Evolutionary conservation across 2,113 vertebrate species (phyloP), one percentile per base, ranked within the genome.

Genomic region (Corythoichthys haematopterus): DNA sequence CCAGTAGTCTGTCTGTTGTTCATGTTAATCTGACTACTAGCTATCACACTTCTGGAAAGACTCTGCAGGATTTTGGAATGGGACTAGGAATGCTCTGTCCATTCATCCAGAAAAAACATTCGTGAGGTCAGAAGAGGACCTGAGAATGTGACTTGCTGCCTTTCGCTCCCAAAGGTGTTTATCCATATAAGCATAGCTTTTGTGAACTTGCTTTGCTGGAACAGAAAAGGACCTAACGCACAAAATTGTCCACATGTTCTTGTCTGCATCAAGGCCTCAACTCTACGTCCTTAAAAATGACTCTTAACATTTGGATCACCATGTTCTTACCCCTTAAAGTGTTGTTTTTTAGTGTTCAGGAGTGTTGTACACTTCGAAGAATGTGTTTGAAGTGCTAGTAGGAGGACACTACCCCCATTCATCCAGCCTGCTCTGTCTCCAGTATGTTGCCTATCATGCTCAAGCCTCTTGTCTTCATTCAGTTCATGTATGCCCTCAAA

Each of bases 381-480:
- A 84, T 87, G 83, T 80, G 81, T 88, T 90, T 86, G 81, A 87
- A 83, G 83, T 52, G 35, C 45, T 72, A 68, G 56, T 71, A 81
- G 84, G 83, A 82, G 84, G 70, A 56, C 0, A n/a, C 59, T 68
- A 75, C 68, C 72, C 70, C 71, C 79, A 80, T 58, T 33, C 13
- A 28, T 61, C 15, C 36, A 56, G 13, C 62, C 55, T 64, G 81
- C 71, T 33, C n/a, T 52, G 40, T 65, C 64, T 80, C 68, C 77
- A 72, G 67, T 74, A n/a, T 8, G 16, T 13, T 70, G 50, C 62
- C 77, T 58, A 72, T n/a, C 36, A 62, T 74, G 64, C 52, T 75
- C 67, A 40, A 72, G 51, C 68, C 58, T 73, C 40, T 35, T 50
- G 11, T 43, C 64, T 74, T 68, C 70, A 40, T 40, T 40, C 38